Conservation (phyloP, 1,140 invertebrate species). For the Cydia amplana region DNA sequence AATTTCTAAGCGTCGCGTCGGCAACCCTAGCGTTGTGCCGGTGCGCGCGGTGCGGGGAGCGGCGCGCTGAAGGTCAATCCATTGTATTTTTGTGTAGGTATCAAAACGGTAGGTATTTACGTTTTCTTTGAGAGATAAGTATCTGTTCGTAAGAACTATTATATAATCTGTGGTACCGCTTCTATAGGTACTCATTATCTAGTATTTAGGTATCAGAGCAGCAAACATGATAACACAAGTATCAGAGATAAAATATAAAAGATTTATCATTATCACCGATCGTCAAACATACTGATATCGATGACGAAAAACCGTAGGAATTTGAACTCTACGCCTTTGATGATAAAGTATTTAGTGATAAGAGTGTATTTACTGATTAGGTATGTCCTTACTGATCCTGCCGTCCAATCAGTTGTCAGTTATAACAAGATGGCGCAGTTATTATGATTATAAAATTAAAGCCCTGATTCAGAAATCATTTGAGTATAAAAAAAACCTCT, state of each 20-base stretch:
- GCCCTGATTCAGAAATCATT: too few relatives aligned
- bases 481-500: too few relatives aligned
- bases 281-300: background rate
- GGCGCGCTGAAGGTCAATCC: too few relatives aligned
- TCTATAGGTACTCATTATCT: background rate
- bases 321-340: background rate
- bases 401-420: background rate
- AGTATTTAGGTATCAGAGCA: background rate
- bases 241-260: background rate
- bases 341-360: background rate
- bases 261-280: background rate
- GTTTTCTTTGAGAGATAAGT: too few relatives aligned
- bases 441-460: background rate
- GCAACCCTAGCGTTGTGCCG: too few relatives aligned
- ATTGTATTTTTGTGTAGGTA: too few relatives aligned
- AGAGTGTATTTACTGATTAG: background rate
- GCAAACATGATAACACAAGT: constrained; percentile 2
- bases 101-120: too few relatives aligned
- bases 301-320: background rate
- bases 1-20: too few relatives aligned
- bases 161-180: too few relatives aligned
- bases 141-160: too few relatives aligned
- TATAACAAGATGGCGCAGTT: background rate
- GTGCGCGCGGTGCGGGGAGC: too few relatives aligned
- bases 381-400: background rate